Evolutionary conservation across 2,888 invertebrate species (phyloP).

Genomic region (Eurytoma californica): DNA sequence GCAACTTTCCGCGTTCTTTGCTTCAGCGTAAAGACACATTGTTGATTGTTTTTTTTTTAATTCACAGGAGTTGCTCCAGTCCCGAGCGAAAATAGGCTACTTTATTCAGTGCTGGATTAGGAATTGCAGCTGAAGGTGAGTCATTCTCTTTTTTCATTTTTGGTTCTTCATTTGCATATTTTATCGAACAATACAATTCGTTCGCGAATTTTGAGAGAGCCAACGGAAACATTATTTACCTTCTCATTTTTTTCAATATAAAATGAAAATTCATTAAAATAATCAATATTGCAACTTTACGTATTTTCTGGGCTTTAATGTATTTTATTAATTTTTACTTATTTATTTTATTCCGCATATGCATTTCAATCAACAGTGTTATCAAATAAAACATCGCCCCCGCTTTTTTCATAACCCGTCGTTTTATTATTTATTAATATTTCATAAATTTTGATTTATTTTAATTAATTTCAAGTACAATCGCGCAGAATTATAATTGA

Average conservation of each 20-base stretch:
- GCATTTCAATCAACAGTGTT: conserved; percentile 49
- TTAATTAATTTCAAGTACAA: conserved; percentile 56
- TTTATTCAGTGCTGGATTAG: conserved; percentile 14
- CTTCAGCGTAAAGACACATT: not conserved
- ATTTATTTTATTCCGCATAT: conserved; percentile 41
- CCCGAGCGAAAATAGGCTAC: conserved; percentile 25
- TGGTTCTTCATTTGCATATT: not conserved
- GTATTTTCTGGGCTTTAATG: not conserved
- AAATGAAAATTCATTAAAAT: conserved; percentile 10
- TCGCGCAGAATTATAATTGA: conserved; percentile 55
- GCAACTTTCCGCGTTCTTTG: conserved; percentile 47
- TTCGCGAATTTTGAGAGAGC: not conserved
- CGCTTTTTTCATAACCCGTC: conserved; percentile 16
- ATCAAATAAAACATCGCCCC: conserved; percentile 32
- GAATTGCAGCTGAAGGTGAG: conserved; percentile 23
- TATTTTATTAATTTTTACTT: conserved; percentile 39
- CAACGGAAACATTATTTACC: not conserved
- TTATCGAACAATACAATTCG: not conserved
- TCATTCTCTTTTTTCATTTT: conserved; percentile 13
- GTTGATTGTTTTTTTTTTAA: conserved; percentile 30
- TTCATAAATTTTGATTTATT: conserved; percentile 55
- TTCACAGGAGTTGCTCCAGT: conserved; percentile 6
- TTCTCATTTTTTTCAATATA: too few species aligned
- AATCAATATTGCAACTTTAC: not conserved
- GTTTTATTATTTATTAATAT: conserved; percentile 51